Conservation (phyloP, 1,140 invertebrate genomes). For the Marisa cornuarietis region DNA sequence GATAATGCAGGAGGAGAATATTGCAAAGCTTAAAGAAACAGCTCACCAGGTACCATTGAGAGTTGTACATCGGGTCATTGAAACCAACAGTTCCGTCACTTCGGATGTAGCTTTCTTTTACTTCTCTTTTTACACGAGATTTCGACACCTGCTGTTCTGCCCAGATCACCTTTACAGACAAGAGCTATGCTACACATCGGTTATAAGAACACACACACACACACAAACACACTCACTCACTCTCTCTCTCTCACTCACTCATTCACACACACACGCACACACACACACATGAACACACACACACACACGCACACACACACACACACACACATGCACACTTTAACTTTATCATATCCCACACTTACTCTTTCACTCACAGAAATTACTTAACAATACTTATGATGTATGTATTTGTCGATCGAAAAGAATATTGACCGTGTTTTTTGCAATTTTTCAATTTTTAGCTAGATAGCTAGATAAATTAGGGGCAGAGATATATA, state of each 20-base stretch:
- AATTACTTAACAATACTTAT: too few species aligned
- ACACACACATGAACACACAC: too few species aligned
- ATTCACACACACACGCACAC: background rate
- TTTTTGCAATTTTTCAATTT: background rate
- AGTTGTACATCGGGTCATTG: constrained; percentile 91
- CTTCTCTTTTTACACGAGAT: constrained; percentile 62
- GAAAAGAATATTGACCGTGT: too few species aligned
- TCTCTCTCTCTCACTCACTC: background rate
- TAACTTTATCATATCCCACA: too few species aligned
- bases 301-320: background rate
- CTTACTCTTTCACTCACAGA: too few species aligned
- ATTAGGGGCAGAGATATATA: background rate
- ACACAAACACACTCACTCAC: too few species aligned
- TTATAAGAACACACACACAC: constrained; percentile 5
- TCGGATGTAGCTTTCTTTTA: constrained; percentile 7
- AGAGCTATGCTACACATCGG: background rate
- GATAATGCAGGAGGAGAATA: too few species aligned
- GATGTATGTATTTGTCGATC: too few species aligned
- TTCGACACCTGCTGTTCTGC: constrained; percentile 65
- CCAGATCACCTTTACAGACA: constrained; percentile 63
- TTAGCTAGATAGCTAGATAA: too few species aligned
- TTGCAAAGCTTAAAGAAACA: too few species aligned
- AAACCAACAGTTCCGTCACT: constrained; percentile 67
- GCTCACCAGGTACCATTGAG: constrained; percentile 98
- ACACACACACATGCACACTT: too few species aligned